Conservation (phyloP, 64 coral and sea anemone genomes). For the Montipora sp. region DNA sequence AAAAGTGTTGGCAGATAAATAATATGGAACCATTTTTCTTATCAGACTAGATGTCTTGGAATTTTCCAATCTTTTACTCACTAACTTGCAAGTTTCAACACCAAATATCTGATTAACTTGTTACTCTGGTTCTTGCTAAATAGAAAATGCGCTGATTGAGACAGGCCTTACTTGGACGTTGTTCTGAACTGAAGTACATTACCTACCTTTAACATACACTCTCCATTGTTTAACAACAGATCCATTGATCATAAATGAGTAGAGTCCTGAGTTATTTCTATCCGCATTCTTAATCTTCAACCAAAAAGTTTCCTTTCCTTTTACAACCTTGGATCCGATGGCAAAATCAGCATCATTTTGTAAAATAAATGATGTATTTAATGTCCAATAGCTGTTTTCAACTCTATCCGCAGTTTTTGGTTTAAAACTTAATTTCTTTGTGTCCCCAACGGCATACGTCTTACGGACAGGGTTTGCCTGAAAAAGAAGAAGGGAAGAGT, state of each 20-base stretch:
- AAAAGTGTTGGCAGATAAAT: no score
- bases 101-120: no score
- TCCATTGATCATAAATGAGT: conserved; percentile 19
- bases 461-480: background rate
- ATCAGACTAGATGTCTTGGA: no score
- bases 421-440: background rate
- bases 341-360: background rate
- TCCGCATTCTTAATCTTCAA: conserved; percentile 10
- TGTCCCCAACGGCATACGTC: background rate
- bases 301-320: background rate
- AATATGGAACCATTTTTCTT: no score
- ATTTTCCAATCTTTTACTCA: no score
- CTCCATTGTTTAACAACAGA: background rate
- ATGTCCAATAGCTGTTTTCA: background rate
- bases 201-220: background rate
- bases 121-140: no score
- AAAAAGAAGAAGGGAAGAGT: background rate
- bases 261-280: background rate
- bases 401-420: background rate
- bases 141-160: no score
- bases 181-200: background rate
- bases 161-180: no score
- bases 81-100: no score
- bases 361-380: background rate
- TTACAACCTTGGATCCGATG: background rate